Conservation (phyloP, 2,797 vertebrate genomes). For the Sebastes flavidus region DNA sequence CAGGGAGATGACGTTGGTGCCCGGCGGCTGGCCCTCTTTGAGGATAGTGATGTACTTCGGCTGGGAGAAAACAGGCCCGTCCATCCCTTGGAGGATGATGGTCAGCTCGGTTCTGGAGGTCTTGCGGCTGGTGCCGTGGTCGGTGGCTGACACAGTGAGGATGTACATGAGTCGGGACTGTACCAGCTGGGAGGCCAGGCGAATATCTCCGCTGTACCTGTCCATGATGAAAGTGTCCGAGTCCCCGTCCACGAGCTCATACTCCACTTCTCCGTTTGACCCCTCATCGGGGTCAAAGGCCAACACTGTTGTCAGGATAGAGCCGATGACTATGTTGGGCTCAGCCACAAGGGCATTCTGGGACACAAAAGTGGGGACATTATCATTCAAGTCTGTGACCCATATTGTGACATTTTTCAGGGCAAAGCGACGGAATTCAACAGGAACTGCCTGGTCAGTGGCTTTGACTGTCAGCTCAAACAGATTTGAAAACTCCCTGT, state of each 20-base stretch:
- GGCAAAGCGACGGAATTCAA: slow-evolving; percentile 91
- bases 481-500: slow-evolving; percentile 94
- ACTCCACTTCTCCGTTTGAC: slow-evolving; percentile 95
- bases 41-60: slow-evolving; percentile 96
- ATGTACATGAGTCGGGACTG: slow-evolving; percentile 91
- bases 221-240: slow-evolving; percentile 95
- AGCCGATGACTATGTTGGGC: slow-evolving; percentile 91
- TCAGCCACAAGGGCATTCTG: slow-evolving; percentile 95
- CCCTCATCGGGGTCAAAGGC: slow-evolving; percentile 96
- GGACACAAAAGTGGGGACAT: slow-evolving; percentile 90
- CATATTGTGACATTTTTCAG: slow-evolving; percentile 96
- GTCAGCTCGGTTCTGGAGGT: slow-evolving; percentile 92
- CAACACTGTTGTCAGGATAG: slow-evolving; percentile 91
- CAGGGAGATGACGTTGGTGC: slow-evolving; percentile 94
- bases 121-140: slow-evolving; percentile 91
- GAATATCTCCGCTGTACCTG: slow-evolving; percentile 94
- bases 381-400: slow-evolving; percentile 96
- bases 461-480: slow-evolving; percentile 97
- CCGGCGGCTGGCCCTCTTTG: slow-evolving; percentile 95
- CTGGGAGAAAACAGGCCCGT: slow-evolving; percentile 95
- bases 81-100: slow-evolving; percentile 91
- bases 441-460: slow-evolving; percentile 91
- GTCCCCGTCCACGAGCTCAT: slow-evolving; percentile 93
- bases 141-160: slow-evolving; percentile 92
- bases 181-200: slow-evolving; percentile 90